phyloP scores from a whole-genome alignment of 2,797 vertebrate genomes.

The Eurystomus glaucurus region DNA sequence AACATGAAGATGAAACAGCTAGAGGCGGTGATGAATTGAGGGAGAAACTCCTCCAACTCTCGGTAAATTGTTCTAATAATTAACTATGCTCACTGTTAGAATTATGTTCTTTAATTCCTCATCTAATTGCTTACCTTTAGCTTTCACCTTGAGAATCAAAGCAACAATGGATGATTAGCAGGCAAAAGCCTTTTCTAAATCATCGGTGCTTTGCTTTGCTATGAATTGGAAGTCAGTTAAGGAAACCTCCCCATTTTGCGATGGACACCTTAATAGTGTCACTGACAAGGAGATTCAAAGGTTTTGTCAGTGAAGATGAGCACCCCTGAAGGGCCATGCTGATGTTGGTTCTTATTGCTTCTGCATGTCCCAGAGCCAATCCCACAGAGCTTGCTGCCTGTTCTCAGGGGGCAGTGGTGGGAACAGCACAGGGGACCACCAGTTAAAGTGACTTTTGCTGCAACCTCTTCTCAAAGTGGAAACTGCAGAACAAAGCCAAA shows the following conservation, averaged over 20 bases:
- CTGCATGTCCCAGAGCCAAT: neutral
- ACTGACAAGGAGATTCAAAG: neutral
- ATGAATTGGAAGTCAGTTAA: neutral
- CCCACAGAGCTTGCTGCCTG: neutral
- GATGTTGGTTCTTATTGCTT: neutral
- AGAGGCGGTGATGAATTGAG: neutral
- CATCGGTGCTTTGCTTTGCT: neutral
- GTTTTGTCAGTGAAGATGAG: neutral
- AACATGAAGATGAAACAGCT: neutral
- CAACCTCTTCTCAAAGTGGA: neutral
- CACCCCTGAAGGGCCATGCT: neutral
- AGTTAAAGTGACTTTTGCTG: neutral
- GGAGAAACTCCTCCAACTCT: neutral
- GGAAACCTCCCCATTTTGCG: neutral
- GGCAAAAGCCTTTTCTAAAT: neutral
- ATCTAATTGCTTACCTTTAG: neutral
- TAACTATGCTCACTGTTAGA: neutral
- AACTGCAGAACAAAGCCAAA: neutral
- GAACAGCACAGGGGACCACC: neutral
- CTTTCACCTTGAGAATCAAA: neutral
- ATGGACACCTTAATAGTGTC: neutral
- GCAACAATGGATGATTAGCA: neutral
- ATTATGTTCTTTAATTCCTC: neutral
- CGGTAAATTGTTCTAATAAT: constrained; percentile 6
- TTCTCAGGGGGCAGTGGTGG: neutral